Evolutionary conservation across 2,888 invertebrate species (phyloP), one percentile per base, ranked within the genome.

Genomic region (Hydrotaea diabolus): DNA sequence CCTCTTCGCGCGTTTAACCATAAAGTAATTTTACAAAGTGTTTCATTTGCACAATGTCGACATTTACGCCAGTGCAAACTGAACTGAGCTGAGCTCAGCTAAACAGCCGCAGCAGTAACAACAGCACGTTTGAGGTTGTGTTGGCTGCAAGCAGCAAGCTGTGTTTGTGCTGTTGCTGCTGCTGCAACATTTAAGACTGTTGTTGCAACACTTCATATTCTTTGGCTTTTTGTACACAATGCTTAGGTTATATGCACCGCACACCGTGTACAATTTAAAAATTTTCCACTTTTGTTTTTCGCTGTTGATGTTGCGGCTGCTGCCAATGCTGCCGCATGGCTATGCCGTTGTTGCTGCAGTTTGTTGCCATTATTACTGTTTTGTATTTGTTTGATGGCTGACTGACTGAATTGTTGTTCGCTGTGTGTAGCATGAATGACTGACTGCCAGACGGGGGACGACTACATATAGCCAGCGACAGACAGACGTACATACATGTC

Each of bases 301-400:
- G 49, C 49, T 75, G 74, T 71, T 62, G 26, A 13, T 55, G 31
- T 55, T n/a, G 2, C 26, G 77, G 39, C 76, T 73, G 39, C 39
- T 39, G 73, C 57, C 39, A 7, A 31, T 57, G 57, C 57, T 73
- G 39, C 73, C 13, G 62, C 39, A 43, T 31, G 62, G 23, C 53
- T 69, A 75, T 62, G 21, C n/a, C 62, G 26, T 53, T n/a, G 2
- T 43, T 79, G 39, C 75, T 73, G 46, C 36, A 36, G 72, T 72
- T 55, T 57, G 57, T 39, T 73, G 36, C 57, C 57, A 57, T 73
- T 57, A 73, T 57, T 53, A 23, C 57, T 74, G 73, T 23, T 59
- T 21, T 83, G 80, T 75, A 82, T 85, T 85, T 85, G 85, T 85
- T 85, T 85, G 85, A 85, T 85, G 85, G 82, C 85, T 85, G 85